These are phyloP conservation scores for Pangasius macronema DNA, from an alignment of 2,797 vertebrate genomes.

Conservation along the genomic window DNA sequence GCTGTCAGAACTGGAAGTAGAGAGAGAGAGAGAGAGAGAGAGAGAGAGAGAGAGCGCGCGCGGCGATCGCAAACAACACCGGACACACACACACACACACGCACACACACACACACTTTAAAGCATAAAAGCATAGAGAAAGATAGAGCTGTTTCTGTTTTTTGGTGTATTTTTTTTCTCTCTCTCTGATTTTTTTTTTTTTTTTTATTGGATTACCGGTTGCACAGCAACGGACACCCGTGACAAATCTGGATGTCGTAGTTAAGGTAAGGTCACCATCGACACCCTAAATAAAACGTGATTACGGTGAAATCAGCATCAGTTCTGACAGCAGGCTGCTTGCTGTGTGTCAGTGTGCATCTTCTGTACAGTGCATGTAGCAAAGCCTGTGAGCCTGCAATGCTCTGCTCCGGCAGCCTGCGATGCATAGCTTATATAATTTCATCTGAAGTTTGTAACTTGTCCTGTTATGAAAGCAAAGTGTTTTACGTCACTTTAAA, in stretches of 20 bases:
- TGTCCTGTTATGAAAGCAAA: neutral
- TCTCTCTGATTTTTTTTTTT: slow-evolving; percentile 54
- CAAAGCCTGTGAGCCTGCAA: too few relatives aligned
- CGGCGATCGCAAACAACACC: slow-evolving; percentile 56
- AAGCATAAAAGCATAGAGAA: neutral
- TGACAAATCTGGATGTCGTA: slow-evolving; percentile 81
- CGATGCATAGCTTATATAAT: neutral
- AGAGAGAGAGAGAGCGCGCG: slow-evolving; percentile 49
- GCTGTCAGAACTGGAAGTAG: slow-evolving; percentile 79
- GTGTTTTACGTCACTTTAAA: slow-evolving; percentile 13
- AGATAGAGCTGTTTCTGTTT: neutral
- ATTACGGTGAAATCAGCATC: neutral
- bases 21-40: slow-evolving; percentile 46
- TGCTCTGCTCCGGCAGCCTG: neutral
- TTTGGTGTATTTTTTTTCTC: neutral
- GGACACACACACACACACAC: slow-evolving; percentile 10
- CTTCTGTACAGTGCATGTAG: too few relatives aligned
- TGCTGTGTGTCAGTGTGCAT: neutral
- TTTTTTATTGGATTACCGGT: slow-evolving; percentile 73
- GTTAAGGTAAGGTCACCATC: slow-evolving; percentile 75
- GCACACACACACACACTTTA: slow-evolving; percentile 1
- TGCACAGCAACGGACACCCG: slow-evolving; percentile 79
- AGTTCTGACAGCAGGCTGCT: neutral
- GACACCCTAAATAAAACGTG: neutral
- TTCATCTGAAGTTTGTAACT: slow-evolving; percentile 8